Conservation (phyloP, 2,797 vertebrate species). For the Phrynocephalus vlangalii region DNA sequence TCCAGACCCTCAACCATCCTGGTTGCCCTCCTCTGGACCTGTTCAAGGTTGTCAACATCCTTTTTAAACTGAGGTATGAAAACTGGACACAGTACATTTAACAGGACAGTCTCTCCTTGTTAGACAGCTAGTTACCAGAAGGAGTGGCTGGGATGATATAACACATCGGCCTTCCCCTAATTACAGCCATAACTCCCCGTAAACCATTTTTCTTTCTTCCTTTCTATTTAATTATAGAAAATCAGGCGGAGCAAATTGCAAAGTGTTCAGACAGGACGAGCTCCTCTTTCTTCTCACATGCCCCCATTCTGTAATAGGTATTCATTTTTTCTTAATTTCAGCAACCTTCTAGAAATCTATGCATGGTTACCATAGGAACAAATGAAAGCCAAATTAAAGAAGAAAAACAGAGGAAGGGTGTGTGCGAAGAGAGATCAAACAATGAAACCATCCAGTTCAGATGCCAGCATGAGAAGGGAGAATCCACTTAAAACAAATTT, state of each 20-base stretch:
- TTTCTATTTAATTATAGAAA: background rate
- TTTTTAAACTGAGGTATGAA: no score
- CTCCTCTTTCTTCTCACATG: slow-evolving; percentile 42
- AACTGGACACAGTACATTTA: no score
- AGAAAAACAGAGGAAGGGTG: slow-evolving; percentile 34
- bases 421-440: slow-evolving; percentile 10
- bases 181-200: background rate
- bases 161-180: background rate
- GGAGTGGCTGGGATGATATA: background rate
- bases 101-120: background rate
- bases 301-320: slow-evolving; percentile 42
- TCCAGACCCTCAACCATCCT: no score
- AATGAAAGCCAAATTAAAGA: slow-evolving; percentile 70
- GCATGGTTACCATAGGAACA: slow-evolving; percentile 79
- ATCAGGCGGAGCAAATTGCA: slow-evolving; percentile 47
- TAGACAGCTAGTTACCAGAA: background rate
- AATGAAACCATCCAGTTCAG: slow-evolving; percentile 50
- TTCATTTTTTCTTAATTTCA: slow-evolving; percentile 53
- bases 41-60: no score
- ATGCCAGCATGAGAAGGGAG: slow-evolving; percentile 24
- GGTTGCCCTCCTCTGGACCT: no score
- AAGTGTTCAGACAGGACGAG: background rate
- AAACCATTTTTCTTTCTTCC: background rate
- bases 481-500: background rate
- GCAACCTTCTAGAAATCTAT: slow-evolving; percentile 63